Evolutionary conservation across 2,888 invertebrate species (phyloP).

Genomic region (Zele albiditarsus): DNA sequence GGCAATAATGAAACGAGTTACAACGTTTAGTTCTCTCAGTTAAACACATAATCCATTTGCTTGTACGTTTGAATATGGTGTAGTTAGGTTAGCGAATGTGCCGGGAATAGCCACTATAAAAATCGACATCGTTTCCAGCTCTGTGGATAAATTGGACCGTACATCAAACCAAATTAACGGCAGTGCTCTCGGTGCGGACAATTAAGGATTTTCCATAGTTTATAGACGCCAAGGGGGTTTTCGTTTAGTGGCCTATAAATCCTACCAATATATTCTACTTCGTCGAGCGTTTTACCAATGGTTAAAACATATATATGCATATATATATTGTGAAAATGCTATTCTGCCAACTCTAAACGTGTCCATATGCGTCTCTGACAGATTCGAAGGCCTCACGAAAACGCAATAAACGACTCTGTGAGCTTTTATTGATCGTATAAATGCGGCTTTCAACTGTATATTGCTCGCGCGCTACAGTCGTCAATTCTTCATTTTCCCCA

Average conservation of each 20-base stretch:
- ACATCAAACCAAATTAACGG: constrained; percentile 65
- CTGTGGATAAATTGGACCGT: constrained; percentile 62
- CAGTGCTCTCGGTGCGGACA: constrained; percentile 60
- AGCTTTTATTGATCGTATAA: constrained; percentile 31
- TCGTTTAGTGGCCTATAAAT: constrained; percentile 66
- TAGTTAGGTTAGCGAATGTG: constrained; percentile 37
- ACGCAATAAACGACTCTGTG: constrained; percentile 27
- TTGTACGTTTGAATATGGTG: constrained; percentile 18
- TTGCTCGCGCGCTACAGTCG: not conserved
- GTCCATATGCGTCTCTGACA: constrained; percentile 24
- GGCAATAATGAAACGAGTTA: not conserved
- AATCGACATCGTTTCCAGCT: constrained; percentile 52
- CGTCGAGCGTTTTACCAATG: constrained; percentile 52
- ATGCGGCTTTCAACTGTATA: constrained; percentile 8
- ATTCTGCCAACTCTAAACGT: constrained; percentile 22
- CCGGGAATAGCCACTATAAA: constrained; percentile 51
- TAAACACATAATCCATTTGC: constrained; percentile 25
- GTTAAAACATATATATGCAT: constrained; percentile 45
- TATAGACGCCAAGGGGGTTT: constrained; percentile 62
- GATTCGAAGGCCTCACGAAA: constrained; percentile 15
- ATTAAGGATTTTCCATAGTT: constrained; percentile 70
- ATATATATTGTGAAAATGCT: constrained; percentile 12
- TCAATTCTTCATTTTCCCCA: constrained; percentile 1
- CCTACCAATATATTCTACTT: constrained; percentile 54
- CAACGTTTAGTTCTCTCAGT: constrained; percentile 3